These are phyloP conservation scores for Tipula lateralis DNA, from an alignment of 2,888 invertebrate genomes.

Conservation along the genomic window DNA sequence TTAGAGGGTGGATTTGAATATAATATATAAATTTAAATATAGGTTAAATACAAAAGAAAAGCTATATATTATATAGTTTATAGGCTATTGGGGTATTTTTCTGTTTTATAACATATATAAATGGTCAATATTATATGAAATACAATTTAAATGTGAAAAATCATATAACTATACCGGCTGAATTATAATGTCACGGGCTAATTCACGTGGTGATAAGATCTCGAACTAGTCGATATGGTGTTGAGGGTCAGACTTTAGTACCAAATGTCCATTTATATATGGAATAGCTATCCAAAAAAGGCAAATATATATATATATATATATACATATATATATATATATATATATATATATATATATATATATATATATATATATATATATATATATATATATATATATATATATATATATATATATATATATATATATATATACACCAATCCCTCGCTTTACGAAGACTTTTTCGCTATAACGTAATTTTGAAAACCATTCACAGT, in stretches of 20 bases:
- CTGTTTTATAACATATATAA: neutral
- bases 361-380: no score
- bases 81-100: neutral
- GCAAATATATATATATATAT: neutral
- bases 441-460: no score
- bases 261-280: neutral
- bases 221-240: neutral
- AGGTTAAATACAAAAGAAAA: neutral
- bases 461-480: no score
- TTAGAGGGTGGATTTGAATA: slow-evolving; percentile 24
- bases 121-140: neutral
- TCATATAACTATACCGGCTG: neutral
- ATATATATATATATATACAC: no score
- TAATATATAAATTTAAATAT: neutral
- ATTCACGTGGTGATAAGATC: neutral
- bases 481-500: no score
- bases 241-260: neutral
- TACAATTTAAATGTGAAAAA: neutral
- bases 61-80: neutral
- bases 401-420: no score
- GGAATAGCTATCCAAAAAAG: neutral
- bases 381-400: no score
- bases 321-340: no score
- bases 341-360: no score
- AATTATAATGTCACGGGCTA: neutral